Evolutionary conservation across 2,888 invertebrate genomes (phyloP), one percentile per base, ranked within the genome.

Genomic region (Drosophila macrospina): DNA sequence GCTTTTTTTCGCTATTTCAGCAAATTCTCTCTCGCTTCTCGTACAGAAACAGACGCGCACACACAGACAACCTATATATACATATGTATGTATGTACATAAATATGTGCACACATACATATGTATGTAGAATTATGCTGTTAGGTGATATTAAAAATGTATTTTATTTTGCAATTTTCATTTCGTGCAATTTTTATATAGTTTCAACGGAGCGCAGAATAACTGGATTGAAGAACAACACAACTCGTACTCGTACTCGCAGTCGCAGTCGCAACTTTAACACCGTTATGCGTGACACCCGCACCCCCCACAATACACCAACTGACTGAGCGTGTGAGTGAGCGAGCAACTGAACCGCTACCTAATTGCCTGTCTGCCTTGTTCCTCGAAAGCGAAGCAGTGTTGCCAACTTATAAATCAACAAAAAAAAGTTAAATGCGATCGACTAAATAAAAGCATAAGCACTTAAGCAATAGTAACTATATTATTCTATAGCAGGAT

Each of bases 1-100:
- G n/a, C n/a, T n/a, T 45, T 70, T 73, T 78, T 74, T 44, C 60
- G 74, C 78, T 71, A 65, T 71, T 77, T 78, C 68, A 78, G 77
- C 77, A 60, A 71, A 70, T 70, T 70, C 67, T 78, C 63, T 47
- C 63, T 45, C 26, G 37, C 56, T 30, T 32, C 59, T 11, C 59
- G 20, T 20, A 20, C 20, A 1, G 20, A 20, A 39, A 28, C 5
- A 6, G 28, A 28, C 48, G 39, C 48, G 39, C 50, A 39, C 42
- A 52, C 15, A 55, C 54, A 56, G 45, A 34, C 28, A 16, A 28
- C 44, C 20, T 37, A 36, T 24, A 44, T 41, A 28, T 20, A 20
- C 20, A n/a, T n/a, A n/a, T n/a, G n/a, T n/a, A n/a, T n/a, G n/a
- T 47, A 37, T 30, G 11, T 42, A 48, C 16, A 36, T 2, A 52